phyloP scores from a whole-genome alignment of 2,888 invertebrate genomes.

The Perdita meconis region DNA sequence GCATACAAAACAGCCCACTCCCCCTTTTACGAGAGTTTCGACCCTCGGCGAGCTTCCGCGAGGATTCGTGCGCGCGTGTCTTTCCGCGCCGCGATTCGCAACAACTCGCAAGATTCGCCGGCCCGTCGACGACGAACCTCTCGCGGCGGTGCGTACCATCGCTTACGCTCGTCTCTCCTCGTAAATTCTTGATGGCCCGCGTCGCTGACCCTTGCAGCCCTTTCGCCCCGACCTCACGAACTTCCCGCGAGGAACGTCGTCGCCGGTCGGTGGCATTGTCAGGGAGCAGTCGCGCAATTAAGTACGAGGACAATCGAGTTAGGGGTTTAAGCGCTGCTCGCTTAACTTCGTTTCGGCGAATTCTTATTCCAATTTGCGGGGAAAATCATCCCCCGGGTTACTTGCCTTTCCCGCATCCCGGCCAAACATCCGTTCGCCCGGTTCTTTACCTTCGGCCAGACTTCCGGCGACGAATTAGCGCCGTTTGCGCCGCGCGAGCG shows the following conservation, averaged over 20 bases:
- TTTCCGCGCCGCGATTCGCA: constrained; percentile 44
- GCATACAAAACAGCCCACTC: constrained; percentile 32
- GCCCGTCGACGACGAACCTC: constrained; percentile 43
- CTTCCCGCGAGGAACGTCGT: not conserved
- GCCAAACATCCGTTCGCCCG: not conserved
- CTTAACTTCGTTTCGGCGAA: too few relatives aligned
- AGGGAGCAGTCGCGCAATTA: too few relatives aligned
- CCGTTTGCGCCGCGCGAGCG: constrained; percentile 53
- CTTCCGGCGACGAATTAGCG: constrained; percentile 66
- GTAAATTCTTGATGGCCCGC: constrained; percentile 76
- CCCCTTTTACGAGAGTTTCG: constrained; percentile 28
- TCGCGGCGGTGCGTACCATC: constrained; percentile 15
- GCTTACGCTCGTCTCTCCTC: constrained; percentile 53
- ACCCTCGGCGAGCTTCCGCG: constrained; percentile 2
- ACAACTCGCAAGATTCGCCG: constrained; percentile 35
- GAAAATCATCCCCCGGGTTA: too few relatives aligned
- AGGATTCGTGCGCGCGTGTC: not conserved
- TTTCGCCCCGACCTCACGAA: not conserved
- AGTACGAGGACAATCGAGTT: too few relatives aligned
- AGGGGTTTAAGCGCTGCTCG: too few relatives aligned
- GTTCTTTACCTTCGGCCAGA: constrained; percentile 43
- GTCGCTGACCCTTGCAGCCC: constrained; percentile 20
- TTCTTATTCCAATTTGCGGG: too few relatives aligned
- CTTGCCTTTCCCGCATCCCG: too few relatives aligned
- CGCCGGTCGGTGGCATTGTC: too few relatives aligned